Base-by-base conservation (phyloP, 2,113 vertebrate genomes). In the Cnemophilus loriae region DNA sequence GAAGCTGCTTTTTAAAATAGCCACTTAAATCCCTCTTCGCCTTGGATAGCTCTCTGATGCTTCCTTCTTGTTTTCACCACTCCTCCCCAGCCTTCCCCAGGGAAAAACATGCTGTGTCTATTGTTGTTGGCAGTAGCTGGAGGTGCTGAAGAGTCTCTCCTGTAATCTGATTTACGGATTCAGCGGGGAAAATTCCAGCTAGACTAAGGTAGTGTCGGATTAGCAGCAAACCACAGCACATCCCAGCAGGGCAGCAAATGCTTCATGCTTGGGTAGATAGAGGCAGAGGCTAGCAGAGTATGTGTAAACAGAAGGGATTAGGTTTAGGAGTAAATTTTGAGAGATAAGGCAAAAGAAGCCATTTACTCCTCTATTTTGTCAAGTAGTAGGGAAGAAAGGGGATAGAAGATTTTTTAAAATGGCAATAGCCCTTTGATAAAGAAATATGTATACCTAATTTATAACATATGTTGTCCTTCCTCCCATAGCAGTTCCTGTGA, bases 151-250 rank as follows among this genome's bases (percentile, higher is more conserved):
- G 91, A 93, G 47, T 69, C 26, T 89, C 41, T 69, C 17, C 79
- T 89, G 69, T 95, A 70, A 79, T 63, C 92, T 82, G 88, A 96
- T 94, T 94, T 82, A 68, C 1, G 1, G 81, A 87, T 96, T 95
- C 91, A 89, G 87, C 95, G 77, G 63, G 90, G 13, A 74, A 84
- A 90, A 37, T 64, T 96, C 78, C 85, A 95, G 39, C 18, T 63
- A 79, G 77, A 76, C 59, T 57, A 56, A 84, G 44, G 73, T 82
- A 87, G 30, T 37, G 70, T 75, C 57, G 95, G 28, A 94, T 93
- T 96, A 87, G 63, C 57, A 96, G 63, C 32, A 94, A 77, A 39
- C 21, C n/a, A 18, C 32, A 64, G 70, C 56, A 53, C 23, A 60
- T 81, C 79, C 73, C 85, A 74, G 76, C n/a, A 39, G 69, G 71